Evolutionary conservation across 2,797 vertebrate species (phyloP).

Genomic region (Melopsittacus undulatus): DNA sequence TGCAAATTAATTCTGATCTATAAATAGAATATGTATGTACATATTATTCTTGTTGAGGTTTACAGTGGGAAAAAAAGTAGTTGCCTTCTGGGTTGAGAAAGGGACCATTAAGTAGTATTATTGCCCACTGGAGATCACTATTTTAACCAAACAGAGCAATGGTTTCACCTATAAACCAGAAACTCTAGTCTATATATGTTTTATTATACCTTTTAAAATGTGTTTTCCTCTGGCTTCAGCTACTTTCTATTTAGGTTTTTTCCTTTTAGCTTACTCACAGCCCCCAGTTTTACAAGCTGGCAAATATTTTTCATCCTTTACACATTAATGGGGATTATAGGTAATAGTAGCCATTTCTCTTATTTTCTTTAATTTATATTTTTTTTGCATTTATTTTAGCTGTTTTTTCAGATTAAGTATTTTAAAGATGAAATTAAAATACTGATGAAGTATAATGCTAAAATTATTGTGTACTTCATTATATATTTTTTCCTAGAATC

Average conservation of each 20-base stretch:
- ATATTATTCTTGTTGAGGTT: background rate
- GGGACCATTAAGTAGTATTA: background rate
- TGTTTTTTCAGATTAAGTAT: background rate
- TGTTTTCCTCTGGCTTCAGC: background rate
- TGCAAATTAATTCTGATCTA: constrained; percentile 26
- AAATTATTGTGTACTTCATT: background rate
- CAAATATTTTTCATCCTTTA: background rate
- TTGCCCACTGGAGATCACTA: background rate
- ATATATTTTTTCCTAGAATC: background rate
- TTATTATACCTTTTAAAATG: background rate
- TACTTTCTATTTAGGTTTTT: background rate
- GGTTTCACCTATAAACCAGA: background rate
- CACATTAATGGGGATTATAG: background rate
- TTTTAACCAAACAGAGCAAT: constrained; percentile 31
- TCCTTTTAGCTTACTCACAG: background rate
- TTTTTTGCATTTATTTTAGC: background rate
- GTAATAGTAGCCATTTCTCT: background rate
- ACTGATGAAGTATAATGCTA: background rate
- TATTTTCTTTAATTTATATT: background rate
- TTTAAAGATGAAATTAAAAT: background rate
- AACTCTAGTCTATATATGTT: background rate
- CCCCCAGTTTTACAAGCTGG: background rate
- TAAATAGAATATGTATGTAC: background rate
- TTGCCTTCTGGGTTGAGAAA: background rate
- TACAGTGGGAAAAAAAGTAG: constrained; percentile 14